Evolutionary conservation across 2,797 vertebrate species (phyloP), one percentile per base, ranked within the genome.

Genomic region (Oryzias dopingdopingensis): DNA sequence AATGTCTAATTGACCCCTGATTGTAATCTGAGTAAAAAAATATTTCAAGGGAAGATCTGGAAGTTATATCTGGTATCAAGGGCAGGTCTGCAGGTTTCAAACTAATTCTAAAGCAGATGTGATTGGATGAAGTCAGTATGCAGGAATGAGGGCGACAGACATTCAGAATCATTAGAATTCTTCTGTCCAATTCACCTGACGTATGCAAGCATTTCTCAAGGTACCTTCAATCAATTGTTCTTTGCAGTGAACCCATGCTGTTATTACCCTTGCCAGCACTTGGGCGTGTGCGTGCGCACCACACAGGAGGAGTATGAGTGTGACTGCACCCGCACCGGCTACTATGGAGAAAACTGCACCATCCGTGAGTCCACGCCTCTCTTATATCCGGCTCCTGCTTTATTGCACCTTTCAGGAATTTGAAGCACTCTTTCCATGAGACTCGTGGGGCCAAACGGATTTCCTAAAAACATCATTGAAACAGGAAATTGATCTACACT

Each of bases 241-340:
- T 20, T 6, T 75, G 65, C 90, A 98, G 96, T 92, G 79, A 95
- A 99, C 50, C 96, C 95, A 4, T 99, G 97, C 55, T 99, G 97
- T 80, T 92, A 91, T 67, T 92, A 92, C 55, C 97, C 97, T 0
- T 99, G 97, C 62, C 94, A 98, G 86, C 88, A 98, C 89, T 87
- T 86, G 77, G 94, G 96, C 0, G 71, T 97, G 66, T 99, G 97
- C 16, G 83, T 98, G 26, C 89, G 90, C 46, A 90, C 91, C 0
- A 90, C 85, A 14, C 60, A 77, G 15, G 80, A 85, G 18, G 74
- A 64, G 8, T 98, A 97, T 4, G 93, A 96, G 70, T 99, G 97
- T 1, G 97, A 99, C 88, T 99, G 97, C 82, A 96, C 95, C 0
- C 88, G 86, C 40, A 98, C 96, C 0, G 97, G 97, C 6, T 96